Conservation (phyloP, 2,797 vertebrate species). For the Sebastes iracundus region DNA sequence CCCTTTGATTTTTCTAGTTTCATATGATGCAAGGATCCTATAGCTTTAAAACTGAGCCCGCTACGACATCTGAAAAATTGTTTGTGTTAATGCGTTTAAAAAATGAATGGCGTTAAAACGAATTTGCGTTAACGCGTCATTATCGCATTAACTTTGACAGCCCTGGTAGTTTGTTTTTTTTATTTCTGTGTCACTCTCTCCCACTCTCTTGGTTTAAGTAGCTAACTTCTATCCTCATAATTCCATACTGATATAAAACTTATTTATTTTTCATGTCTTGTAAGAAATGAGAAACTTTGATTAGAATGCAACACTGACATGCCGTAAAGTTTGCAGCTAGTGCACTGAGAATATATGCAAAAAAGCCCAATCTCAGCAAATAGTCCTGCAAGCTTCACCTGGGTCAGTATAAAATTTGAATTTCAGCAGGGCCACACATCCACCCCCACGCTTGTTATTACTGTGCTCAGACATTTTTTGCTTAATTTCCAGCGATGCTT, state of each 20-base stretch:
- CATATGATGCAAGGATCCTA: no score
- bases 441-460: slow-evolving; percentile 5
- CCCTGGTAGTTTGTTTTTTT: background rate
- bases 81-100: no score
- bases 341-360: background rate
- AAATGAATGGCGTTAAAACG: no score
- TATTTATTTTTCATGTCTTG: background rate
- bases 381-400: slow-evolving; percentile 14
- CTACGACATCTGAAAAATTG: no score
- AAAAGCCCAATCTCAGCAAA: slow-evolving; percentile 23
- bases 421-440: slow-evolving; percentile 19
- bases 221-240: background rate
- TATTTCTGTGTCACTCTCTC: background rate
- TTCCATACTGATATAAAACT: background rate
- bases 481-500: slow-evolving; percentile 32
- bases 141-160: no score
- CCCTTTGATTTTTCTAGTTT: no score
- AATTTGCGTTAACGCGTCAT: no score
- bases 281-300: background rate
- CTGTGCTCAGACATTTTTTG: slow-evolving; percentile 24
- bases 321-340: background rate
- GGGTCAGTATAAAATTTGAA: slow-evolving; percentile 18
- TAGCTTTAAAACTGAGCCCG: no score
- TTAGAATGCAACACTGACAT: background rate
- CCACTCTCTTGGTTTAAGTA: background rate